Evolutionary conservation across 2,797 vertebrate genomes (phyloP).

Genomic region (Mionectes olivaceus): DNA sequence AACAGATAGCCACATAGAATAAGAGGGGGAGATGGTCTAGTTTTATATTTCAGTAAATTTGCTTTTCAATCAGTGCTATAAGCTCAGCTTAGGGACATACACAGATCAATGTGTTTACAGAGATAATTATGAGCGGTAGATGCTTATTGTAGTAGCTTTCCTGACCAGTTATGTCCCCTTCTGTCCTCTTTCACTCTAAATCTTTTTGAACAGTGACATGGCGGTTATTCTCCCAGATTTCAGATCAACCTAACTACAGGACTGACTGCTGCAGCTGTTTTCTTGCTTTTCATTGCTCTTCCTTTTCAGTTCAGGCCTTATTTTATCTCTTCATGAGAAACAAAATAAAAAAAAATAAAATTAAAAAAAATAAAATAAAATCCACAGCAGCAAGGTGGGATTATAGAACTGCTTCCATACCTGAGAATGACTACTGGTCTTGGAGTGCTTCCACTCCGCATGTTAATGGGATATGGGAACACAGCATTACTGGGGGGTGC

Average conservation of each 20-base stretch:
- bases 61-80: background rate
- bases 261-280: background rate
- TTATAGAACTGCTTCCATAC: background rate
- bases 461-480: background rate
- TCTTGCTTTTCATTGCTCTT: background rate
- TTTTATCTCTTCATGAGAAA: background rate
- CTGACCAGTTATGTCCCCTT: background rate
- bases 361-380: too few relatives aligned
- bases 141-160: background rate
- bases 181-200: background rate
- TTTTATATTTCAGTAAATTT: background rate
- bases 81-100: background rate
- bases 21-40: background rate
- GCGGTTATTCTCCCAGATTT: background rate
- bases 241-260: background rate
- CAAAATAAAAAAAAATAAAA: background rate
- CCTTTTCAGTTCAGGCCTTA: background rate
- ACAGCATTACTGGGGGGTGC: background rate
- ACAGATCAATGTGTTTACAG: background rate
- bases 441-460: background rate
- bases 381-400: background rate
- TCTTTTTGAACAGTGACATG: background rate
- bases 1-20: background rate
- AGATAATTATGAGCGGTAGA: background rate
- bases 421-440: background rate